phyloP scores from a whole-genome alignment of 2,888 invertebrate species.

The Eledone cirrhosa region DNA sequence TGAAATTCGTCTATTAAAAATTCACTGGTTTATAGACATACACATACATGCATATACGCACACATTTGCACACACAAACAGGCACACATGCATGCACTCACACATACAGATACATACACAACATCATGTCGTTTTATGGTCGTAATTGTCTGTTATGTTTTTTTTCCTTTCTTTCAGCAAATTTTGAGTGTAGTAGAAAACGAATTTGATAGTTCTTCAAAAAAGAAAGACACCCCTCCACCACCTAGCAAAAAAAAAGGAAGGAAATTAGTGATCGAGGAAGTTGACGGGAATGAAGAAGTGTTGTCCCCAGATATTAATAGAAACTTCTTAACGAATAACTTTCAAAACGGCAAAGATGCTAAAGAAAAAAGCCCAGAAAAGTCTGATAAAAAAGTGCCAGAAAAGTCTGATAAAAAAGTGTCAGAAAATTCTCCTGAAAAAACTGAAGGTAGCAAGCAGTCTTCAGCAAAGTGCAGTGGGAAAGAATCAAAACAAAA shows the following conservation, averaged over 20 bases:
- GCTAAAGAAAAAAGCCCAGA: background rate
- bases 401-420: background rate
- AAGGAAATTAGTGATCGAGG: conserved; percentile 61
- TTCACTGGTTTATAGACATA: too few species aligned
- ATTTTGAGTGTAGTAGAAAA: background rate
- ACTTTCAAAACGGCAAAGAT: background rate
- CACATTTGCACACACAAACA: too few species aligned
- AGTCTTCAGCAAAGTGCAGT: background rate
- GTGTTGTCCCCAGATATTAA: conserved; percentile 36
- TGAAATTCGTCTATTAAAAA: too few species aligned
- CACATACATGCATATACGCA: too few species aligned
- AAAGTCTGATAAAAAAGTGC: background rate
- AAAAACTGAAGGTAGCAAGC: conserved; percentile 8
- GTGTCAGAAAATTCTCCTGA: background rate
- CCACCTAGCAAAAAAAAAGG: conserved; percentile 52
- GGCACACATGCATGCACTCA: too few species aligned
- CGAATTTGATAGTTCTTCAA: background rate
- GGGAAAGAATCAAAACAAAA: conserved; percentile 25
- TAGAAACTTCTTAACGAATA: background rate
- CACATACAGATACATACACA: too few species aligned
- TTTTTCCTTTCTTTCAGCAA: background rate
- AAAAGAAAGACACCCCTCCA: background rate
- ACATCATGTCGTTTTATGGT: background rate
- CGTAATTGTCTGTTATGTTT: background rate
- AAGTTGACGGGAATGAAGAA: conserved; percentile 50